Conservation (phyloP, 53 echinoderm and acorn worm species). For the Holothuria leucospilota region DNA sequence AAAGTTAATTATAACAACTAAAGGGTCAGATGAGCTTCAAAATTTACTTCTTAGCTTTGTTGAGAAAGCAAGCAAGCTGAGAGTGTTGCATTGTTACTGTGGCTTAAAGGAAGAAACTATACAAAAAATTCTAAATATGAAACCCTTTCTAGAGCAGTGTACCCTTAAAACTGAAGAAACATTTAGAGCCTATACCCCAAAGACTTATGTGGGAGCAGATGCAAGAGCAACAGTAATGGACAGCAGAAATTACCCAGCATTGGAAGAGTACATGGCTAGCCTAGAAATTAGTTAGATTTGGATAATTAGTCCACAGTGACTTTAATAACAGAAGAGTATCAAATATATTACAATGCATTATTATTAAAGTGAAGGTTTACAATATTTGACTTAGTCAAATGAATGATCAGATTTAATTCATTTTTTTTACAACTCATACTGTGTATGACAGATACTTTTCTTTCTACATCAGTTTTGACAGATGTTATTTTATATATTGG, state of each 20-base stretch:
- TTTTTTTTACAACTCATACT: no score
- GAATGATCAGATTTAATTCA: no score
- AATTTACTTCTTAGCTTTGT: constrained; percentile 76
- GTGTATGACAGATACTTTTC: no score
- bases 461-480: no score
- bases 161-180: constrained; percentile 32
- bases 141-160: constrained; percentile 27
- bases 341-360: no score
- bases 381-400: no score
- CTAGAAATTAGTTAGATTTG: neutral
- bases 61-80: constrained; percentile 62
- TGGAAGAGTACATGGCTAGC: constrained; percentile 9
- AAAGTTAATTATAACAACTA: constrained; percentile 77
- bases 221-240: constrained; percentile 26
- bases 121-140: constrained; percentile 11
- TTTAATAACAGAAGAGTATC: no score
- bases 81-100: constrained; percentile 86
- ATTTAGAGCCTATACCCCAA: constrained; percentile 16
- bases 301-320: no score
- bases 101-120: constrained; percentile 68
- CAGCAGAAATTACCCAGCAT: neutral
- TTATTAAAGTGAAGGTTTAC: no score
- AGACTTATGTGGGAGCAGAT: constrained; percentile 17
- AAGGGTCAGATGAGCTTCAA: constrained; percentile 77
- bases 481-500: no score